Base-by-base conservation (phyloP, 2,113 vertebrate species). In the Lepidothrix coronata region DNA sequence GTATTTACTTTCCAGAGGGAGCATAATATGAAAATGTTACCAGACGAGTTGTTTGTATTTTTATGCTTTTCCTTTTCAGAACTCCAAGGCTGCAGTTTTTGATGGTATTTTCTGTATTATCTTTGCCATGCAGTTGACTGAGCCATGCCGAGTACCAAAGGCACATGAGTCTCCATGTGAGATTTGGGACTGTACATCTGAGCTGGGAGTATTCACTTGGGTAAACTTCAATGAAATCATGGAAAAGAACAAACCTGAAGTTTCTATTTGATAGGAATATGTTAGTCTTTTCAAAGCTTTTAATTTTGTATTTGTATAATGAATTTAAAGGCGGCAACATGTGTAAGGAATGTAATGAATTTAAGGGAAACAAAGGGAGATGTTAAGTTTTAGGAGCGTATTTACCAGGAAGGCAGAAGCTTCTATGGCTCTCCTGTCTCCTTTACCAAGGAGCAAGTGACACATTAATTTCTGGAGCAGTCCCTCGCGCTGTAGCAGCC, bases 251-350 rank as follows among this genome's bases (percentile, higher is more conserved):
- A 87, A 81, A 95, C 70, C 30, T 54, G 89, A 96, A 92, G 41
- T 21, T 91, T 96, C 85, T 71, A 49, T 85, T 94, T 90, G 84
- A 68, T 83, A 54, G 39, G 75, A 96, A 93, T 74, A 80, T 85
- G 71, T 85, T 92, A 86, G 27, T 48, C 17, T 81, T 95, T 96
- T 96, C 73, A 95, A 93, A 93, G 57, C 28, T 93, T 94, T 96
- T 94, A 71, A 59, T 92, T 96, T 95, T 25, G 17, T 93, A 31
- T 95, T 79, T 85, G 67, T 73, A 6, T 82, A 71, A 93, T 91
- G 54, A 93, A 92, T 94, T 88, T 84, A 81, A 89, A 78, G 35
- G 61, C 78, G 72, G 12, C 2, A 77, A 71, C 7, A 2, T 19
- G 13, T 85, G 37, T 81, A 68, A 65, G 57, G 33, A 79, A 76